phyloP scores from a whole-genome alignment of 1,140 invertebrate genomes.

The Dendrolimus punctatus region DNA sequence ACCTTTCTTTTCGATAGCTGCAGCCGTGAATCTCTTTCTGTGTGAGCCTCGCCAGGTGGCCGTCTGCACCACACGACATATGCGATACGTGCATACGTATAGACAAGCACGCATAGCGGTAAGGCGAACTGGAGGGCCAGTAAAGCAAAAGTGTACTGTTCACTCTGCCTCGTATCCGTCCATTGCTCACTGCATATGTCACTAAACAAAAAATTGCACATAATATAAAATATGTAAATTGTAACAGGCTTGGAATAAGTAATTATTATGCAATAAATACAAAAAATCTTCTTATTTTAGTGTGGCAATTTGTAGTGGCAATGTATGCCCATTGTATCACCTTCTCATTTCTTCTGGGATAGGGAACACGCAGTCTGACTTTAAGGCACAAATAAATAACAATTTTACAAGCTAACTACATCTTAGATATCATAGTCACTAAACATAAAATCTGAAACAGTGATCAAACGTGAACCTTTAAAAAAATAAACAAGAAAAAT shows the following conservation, averaged over 20 bases:
- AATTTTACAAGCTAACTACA: too few species aligned
- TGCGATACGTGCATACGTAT: conserved; percentile 89
- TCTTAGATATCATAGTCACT: background rate
- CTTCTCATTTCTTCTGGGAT: too few species aligned
- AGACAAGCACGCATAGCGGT: conserved; percentile 87
- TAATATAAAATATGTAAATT: background rate
- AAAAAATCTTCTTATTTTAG: too few species aligned
- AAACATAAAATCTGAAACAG: background rate
- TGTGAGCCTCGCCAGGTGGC: conserved; percentile 88
- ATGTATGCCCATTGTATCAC: too few species aligned
- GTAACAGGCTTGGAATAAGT: too few species aligned
- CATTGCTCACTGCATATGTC: conserved; percentile 81
- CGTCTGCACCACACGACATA: conserved; percentile 88
- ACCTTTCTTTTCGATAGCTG: conserved; percentile 92
- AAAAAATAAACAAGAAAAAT: background rate
- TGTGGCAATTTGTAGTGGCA: too few species aligned
- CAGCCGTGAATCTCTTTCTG: conserved; percentile 84
- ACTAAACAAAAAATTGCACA: conserved; percentile 43
- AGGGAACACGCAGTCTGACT: too few species aligned
- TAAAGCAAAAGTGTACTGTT: conserved; percentile 83
- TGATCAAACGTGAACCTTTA: background rate
- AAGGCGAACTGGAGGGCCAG: conserved; percentile 90
- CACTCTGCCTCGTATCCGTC: conserved; percentile 70
- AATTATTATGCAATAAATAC: too few species aligned
- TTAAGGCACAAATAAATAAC: background rate